phyloP scores from a whole-genome alignment of 2,113 vertebrate genomes.

The Etheostoma cragini region DNA sequence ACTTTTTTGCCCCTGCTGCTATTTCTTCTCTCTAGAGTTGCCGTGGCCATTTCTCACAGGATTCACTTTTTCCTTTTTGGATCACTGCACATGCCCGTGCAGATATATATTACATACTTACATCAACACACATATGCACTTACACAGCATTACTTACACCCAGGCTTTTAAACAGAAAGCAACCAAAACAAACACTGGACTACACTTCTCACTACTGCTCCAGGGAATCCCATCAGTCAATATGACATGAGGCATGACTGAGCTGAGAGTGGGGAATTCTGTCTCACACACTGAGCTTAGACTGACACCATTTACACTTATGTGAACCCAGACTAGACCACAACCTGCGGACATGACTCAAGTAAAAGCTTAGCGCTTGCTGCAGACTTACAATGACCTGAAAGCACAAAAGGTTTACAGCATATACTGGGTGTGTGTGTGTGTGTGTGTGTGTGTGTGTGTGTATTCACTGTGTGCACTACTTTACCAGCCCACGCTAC shows the following conservation, averaged over 20 bases:
- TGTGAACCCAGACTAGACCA: constrained; percentile 64
- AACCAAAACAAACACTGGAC: constrained; percentile 77
- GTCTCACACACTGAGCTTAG: constrained; percentile 67
- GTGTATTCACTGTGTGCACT: constrained; percentile 20
- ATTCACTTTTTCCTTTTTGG: constrained; percentile 53
- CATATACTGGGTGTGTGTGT: constrained; percentile 3
- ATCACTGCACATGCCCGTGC: constrained; percentile 43
- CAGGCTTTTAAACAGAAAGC: constrained; percentile 63
- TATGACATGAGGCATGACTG: constrained; percentile 80
- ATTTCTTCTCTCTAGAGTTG: constrained; percentile 42
- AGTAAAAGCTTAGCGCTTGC: constrained; percentile 40
- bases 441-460: constrained; percentile 7
- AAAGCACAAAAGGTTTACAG: constrained; percentile 40
- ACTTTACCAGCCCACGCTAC: constrained; percentile 67
- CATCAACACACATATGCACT: constrained; percentile 23
- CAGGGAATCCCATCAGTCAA: constrained; percentile 81
- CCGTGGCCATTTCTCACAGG: constrained; percentile 42
- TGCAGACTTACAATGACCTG: constrained; percentile 45
- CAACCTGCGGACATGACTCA: constrained; percentile 53
- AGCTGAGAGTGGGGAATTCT: constrained; percentile 75
- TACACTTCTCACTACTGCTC: constrained; percentile 72
- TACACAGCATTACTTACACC: constrained; percentile 45
- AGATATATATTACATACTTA: constrained; percentile 48
- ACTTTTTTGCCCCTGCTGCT: constrained; percentile 42
- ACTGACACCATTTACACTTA: constrained; percentile 70